Evolutionary conservation across 2,888 invertebrate genomes (phyloP).

Genomic region (Drosophila kambysellisi): DNA sequence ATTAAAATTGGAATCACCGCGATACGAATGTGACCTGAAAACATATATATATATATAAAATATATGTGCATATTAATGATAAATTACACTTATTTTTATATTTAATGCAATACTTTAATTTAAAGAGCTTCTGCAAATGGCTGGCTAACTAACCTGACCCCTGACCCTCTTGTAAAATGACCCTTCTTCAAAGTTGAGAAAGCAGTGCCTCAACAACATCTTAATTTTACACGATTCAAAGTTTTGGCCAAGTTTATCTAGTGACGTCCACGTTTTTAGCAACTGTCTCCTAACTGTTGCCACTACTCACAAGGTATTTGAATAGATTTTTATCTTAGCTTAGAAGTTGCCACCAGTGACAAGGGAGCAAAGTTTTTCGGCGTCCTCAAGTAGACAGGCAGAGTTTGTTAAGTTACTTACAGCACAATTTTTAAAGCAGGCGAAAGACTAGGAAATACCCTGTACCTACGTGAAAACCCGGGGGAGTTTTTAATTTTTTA

Average conservation of each 20-base stretch:
- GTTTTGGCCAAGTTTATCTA: slow-evolving; percentile 7
- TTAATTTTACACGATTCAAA: background rate
- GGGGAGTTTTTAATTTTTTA: too few relatives aligned
- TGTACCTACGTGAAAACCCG: background rate
- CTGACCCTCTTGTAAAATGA: background rate
- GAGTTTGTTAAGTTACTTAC: slow-evolving; percentile 13
- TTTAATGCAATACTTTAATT: background rate
- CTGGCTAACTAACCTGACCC: background rate
- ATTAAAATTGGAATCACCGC: slow-evolving; percentile 91
- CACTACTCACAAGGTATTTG: slow-evolving; percentile 19
- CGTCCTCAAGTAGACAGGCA: slow-evolving; percentile 34
- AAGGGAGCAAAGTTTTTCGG: slow-evolving; percentile 46
- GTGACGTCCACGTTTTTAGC: slow-evolving; percentile 2
- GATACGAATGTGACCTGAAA: slow-evolving; percentile 87
- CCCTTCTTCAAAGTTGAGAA: background rate
- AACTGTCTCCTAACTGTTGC: slow-evolving; percentile 15
- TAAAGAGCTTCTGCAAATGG: background rate
- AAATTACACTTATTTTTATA: slow-evolving; percentile 4
- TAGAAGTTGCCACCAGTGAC: slow-evolving; percentile 24
- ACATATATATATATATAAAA: slow-evolving; percentile 24
- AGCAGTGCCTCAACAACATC: background rate
- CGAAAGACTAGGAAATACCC: background rate
- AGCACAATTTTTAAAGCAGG: slow-evolving; percentile 2
- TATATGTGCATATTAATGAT: slow-evolving; percentile 3
- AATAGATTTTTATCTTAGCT: slow-evolving; percentile 22